phyloP scores from a whole-genome alignment of 2,888 invertebrate genomes.

The Augochlorella aurata region DNA sequence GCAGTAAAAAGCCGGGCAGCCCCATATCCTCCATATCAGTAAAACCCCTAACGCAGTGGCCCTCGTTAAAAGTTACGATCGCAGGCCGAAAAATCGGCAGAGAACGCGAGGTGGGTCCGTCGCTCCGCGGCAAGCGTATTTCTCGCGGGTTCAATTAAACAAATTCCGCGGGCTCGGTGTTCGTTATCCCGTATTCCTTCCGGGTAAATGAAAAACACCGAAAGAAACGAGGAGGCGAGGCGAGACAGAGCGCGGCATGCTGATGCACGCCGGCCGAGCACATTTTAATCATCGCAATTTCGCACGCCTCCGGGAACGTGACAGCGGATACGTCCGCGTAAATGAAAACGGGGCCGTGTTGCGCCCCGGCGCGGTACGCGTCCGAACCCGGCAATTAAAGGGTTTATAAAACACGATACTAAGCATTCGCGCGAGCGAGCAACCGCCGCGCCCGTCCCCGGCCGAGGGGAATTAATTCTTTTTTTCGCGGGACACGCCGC shows the following conservation, averaged over 20 bases:
- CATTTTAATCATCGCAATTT: constrained; percentile 57
- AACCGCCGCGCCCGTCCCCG: neutral
- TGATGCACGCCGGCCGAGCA: constrained; percentile 27
- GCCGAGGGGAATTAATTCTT: constrained; percentile 17
- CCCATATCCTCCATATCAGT: constrained; percentile 3
- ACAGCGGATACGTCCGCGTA: constrained; percentile 42
- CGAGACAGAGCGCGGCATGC: neutral
- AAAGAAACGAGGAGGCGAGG: constrained; percentile 1
- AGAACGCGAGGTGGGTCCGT: too few species aligned
- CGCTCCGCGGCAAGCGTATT: neutral
- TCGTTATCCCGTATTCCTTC: constrained; percentile 38
- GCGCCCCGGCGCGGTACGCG: constrained; percentile 19
- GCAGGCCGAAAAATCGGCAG: neutral
- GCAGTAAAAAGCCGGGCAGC: neutral
- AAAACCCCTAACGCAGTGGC: neutral
- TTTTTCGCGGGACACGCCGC: neutral
- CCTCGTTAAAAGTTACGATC: constrained; percentile 9
- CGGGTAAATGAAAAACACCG: constrained; percentile 24
- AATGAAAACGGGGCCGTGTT: constrained; percentile 40
- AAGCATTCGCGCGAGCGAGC: constrained; percentile 38
- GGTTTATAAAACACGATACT: constrained; percentile 51
- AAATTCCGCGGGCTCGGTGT: constrained; percentile 30
- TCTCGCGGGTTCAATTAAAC: constrained; percentile 42
- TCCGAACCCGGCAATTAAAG: constrained; percentile 54
- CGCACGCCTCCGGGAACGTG: constrained; percentile 38